Conservation (phyloP, 1,140 invertebrate genomes). For the Dendroctonus valens region DNA sequence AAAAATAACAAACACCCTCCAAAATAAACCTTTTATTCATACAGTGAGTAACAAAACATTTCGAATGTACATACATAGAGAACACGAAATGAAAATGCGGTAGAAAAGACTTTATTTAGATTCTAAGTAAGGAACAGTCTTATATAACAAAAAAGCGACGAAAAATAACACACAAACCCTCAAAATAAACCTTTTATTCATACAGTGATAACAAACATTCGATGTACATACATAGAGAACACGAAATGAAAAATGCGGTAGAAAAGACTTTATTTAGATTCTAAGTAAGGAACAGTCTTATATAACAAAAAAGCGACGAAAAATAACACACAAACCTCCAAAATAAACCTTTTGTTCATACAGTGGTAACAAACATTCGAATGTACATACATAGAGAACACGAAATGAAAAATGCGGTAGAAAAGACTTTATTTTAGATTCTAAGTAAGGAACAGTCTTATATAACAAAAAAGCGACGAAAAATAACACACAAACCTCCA, state of each 20-base stretch:
- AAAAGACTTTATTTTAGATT: slow-evolving; percentile 2
- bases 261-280: not conserved
- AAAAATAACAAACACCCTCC: not conserved
- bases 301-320: slow-evolving; percentile 3
- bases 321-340: not conserved
- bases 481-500: not conserved
- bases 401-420: not conserved
- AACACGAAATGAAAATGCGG: no score
- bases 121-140: not conserved
- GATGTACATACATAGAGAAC: not conserved
- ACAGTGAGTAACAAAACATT: not conserved
- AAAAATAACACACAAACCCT: not conserved
- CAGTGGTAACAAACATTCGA: not conserved
- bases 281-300: slow-evolving; percentile 8
- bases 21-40: not conserved
- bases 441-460: slow-evolving; percentile 8
- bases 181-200: not conserved
- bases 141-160: not conserved
- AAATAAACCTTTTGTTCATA: not conserved
- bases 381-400: not conserved
- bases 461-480: slow-evolving; percentile 2
- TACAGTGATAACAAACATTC: not conserved
- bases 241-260: not conserved
- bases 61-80: not conserved
- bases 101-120: slow-evolving; percentile 2